phyloP scores from a whole-genome alignment of 2,113 vertebrate species.

The Eulemur rufifrons region DNA sequence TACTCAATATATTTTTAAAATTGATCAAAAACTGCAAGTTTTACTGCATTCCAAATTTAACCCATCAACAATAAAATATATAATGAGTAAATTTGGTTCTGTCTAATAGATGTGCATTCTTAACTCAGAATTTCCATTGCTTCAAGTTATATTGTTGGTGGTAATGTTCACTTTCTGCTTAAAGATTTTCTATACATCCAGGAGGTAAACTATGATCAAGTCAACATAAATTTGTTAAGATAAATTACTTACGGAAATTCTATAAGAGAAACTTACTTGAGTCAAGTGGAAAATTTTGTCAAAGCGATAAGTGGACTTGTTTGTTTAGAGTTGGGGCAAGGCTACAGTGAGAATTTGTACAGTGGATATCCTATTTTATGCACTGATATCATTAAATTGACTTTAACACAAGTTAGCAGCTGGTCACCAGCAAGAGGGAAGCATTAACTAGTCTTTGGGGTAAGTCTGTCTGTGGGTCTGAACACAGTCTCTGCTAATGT shows the following conservation, averaged over 20 bases:
- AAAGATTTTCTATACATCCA: constrained; percentile 52
- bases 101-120: neutral
- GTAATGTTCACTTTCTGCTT: neutral
- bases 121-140: neutral
- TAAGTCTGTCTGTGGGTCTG: neutral
- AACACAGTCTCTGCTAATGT: constrained; percentile 55
- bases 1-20: neutral
- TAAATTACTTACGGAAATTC: constrained; percentile 76
- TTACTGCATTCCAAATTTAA: neutral
- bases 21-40: neutral
- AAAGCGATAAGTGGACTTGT: constrained; percentile 67
- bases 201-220: constrained; percentile 33
- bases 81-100: neutral
- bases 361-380: constrained; percentile 63
- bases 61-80: neutral
- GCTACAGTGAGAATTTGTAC: constrained; percentile 73
- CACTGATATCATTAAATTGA: neutral
- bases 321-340: constrained; percentile 62
- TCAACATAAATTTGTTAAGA: constrained; percentile 72
- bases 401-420: neutral
- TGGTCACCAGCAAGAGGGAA: neutral
- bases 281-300: constrained; percentile 74
- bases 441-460: neutral
- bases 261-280: constrained; percentile 72
- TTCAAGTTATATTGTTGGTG: neutral